These are phyloP conservation scores for Ailuropoda melanoleuca DNA, from an alignment of 2,113 vertebrate species.

Conservation along the genomic window DNA sequence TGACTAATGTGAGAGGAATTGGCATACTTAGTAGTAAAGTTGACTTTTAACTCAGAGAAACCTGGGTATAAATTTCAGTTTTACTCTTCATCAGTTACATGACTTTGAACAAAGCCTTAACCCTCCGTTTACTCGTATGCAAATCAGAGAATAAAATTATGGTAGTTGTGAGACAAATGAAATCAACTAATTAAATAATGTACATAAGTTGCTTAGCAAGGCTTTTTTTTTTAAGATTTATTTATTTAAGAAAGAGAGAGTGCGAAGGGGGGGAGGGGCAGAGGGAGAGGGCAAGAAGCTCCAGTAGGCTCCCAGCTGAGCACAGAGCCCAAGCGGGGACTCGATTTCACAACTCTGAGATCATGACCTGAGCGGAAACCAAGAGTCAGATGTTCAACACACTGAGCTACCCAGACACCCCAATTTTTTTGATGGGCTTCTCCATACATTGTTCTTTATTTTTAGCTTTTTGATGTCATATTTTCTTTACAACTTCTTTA, in stretches of 20 bases:
- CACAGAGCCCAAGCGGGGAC: no score
- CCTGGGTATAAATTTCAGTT: neutral
- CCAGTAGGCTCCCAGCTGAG: no score
- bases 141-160: neutral
- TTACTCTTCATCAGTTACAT: neutral
- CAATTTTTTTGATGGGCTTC: neutral
- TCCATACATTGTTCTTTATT: neutral
- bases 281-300: no score
- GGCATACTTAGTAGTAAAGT: neutral
- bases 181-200: neutral
- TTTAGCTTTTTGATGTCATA: neutral
- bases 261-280: no score
- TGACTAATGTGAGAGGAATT: neutral
- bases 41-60: neutral
- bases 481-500: neutral
- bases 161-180: neutral
- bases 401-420: neutral
- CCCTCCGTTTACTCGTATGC: neutral
- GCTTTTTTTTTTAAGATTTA: no score
- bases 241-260: no score
- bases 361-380: no score
- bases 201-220: neutral
- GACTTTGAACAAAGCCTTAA: neutral
- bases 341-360: no score
- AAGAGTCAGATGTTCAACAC: no score